Percentiles rank a stretch among this genome's conserved stretches.
These are phyloP conservation scores for Lophius piscatorius DNA, from an alignment of 2,113 vertebrate genomes.

Conservation along the genomic window DNA sequence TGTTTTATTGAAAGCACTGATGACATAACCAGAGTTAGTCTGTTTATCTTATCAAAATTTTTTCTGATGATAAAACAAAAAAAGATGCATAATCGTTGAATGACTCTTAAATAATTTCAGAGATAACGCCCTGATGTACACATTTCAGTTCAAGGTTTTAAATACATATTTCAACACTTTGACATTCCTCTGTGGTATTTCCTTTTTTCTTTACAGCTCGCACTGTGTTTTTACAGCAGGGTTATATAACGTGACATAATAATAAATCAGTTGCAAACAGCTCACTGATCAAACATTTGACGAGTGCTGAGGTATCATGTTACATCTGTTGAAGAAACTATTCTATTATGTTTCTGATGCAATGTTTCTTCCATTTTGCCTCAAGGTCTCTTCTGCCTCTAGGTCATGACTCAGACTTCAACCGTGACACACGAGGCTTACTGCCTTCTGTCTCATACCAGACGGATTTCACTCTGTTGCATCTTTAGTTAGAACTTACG, in stretches of 20 bases:
- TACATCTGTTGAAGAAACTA: constrained; percentile 1
- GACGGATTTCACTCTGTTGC: constrained; percentile 6
- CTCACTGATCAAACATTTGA: not conserved
- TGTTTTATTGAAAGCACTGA: too few relatives aligned
- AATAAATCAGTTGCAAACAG: not conserved
- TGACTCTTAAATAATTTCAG: too few relatives aligned
- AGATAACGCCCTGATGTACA: too few relatives aligned
- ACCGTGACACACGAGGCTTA: not conserved
- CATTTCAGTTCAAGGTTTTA: too few relatives aligned
- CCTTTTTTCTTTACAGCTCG: too few relatives aligned
- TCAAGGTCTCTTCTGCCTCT: constrained; percentile 10
- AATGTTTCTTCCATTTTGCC: constrained; percentile 23
- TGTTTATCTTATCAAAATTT: too few relatives aligned
- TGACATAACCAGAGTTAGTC: too few relatives aligned
- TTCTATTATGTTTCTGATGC: constrained; percentile 14
- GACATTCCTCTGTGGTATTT: too few relatives aligned
- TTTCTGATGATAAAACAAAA: too few relatives aligned
- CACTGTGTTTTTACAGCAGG: not conserved
- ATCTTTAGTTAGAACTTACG: constrained; percentile 17
- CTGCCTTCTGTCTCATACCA: constrained; percentile 21
- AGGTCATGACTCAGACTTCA: constrained; percentile 28
- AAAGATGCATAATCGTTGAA: too few relatives aligned
- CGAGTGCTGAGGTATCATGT: not conserved
- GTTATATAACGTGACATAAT: not conserved
- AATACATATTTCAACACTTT: too few relatives aligned